phyloP scores from a whole-genome alignment of 2,113 vertebrate genomes.

The Strigops habroptila region DNA sequence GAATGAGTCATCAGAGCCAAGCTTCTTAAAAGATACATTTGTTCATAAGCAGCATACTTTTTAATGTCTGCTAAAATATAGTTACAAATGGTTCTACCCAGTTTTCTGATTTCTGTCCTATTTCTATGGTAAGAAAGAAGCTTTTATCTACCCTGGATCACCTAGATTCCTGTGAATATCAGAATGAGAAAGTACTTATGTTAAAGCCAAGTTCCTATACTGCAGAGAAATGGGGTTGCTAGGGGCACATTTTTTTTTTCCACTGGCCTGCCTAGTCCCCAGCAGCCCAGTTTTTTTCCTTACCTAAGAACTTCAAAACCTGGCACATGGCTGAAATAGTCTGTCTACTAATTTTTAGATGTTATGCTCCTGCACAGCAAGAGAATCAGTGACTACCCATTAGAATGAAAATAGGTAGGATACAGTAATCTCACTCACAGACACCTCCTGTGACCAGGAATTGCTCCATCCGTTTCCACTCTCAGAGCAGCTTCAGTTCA shows the following conservation, averaged over 20 bases:
- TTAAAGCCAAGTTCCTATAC: not conserved
- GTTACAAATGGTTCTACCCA: not conserved
- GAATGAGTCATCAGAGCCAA: not conserved
- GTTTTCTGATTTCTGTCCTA: not conserved
- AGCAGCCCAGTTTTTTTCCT: not conserved
- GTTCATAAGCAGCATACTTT: not conserved
- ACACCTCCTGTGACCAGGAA: not conserved
- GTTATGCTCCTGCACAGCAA: not conserved
- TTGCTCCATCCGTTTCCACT: not conserved
- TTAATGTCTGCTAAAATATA: not conserved
- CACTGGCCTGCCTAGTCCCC: not conserved
- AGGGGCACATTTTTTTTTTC: rapidly evolving
- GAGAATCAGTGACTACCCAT: not conserved
- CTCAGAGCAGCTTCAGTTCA: not conserved
- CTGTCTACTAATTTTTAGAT: not conserved
- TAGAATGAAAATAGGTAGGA: not conserved
- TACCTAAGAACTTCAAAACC: not conserved
- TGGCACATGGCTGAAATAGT: not conserved
- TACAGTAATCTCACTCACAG: not conserved
- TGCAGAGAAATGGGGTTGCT: not conserved
- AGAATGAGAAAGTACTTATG: not conserved
- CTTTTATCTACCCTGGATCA: not conserved
- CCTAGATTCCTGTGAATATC: not conserved
- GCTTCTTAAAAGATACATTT: not conserved
- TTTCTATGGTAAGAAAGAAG: not conserved